Base-by-base conservation (phyloP, 1,140 invertebrate species). In the Wiebesia pumilae region DNA sequence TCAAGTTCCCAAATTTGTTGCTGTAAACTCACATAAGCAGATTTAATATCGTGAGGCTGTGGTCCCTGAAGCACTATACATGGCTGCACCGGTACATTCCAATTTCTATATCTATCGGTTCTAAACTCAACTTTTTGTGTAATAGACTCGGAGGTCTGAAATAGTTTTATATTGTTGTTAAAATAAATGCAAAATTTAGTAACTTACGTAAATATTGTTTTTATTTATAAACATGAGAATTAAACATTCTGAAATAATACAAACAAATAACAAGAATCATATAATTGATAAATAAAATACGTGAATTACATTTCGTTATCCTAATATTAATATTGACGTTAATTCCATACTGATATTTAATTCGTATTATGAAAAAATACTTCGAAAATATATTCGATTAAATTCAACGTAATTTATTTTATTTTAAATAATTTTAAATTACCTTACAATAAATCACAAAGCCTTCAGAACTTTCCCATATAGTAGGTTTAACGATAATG, bases 1-100 rank as follows among this genome's bases (percentile, higher is more conserved):
- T 84, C 82, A 10, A 62, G 14, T 84, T 83, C 33, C 81, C 81
- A 83, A 51, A 83, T 40, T 35, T 83, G 67, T 27, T 83, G 33
- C n/a, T 73, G 40, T 10, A 83, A 73, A 54, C 81, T 83, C 14
- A 51, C 65, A 33, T 83, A 83, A 83, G 81, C 43, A 47, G 81
- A 47, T 83, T 73, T 51, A 54, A 83, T 83, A 27, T 71, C 67
- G 30, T n/a, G n/a, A 10, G 81, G 81, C 21, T 83, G 62, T 19
- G 80, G 58, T 30, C 80, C 80, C 38, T 47, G 38, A 43, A 69
- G 40, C 47, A 81, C 80, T 43, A 81, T 73, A 35, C 40, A 73
- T 33, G 65, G 67, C 6, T 83, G 81, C 14, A 83, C 67, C 19
- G 81, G 40, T 12, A 73, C n/a, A 54, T 73, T 71, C 81, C 81